These are phyloP conservation scores for Ips typographus DNA, from an alignment of 1,140 invertebrate species.

Conservation along the genomic window DNA sequence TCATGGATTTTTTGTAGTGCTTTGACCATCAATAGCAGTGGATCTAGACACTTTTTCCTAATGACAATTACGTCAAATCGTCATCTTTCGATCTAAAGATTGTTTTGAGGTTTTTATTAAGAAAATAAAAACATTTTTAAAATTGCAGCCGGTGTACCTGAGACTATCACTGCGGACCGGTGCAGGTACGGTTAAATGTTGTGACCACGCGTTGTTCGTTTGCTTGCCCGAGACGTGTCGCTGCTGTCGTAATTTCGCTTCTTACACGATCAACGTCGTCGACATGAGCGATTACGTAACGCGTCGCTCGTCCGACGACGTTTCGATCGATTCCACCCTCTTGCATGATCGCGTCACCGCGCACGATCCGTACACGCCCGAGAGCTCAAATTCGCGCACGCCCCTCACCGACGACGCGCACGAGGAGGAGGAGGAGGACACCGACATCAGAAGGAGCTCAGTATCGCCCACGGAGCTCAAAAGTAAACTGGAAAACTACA, in stretches of 20 bases:
- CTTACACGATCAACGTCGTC: constrained; percentile 54
- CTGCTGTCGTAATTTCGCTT: constrained; percentile 56
- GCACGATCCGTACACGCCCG: constrained; percentile 74
- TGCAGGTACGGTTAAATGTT: constrained; percentile 76
- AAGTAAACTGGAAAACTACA: constrained; percentile 46
- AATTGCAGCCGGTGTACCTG: constrained; percentile 76
- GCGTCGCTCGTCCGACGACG: constrained; percentile 40
- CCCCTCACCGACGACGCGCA: constrained; percentile 56
- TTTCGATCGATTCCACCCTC: constrained; percentile 51
- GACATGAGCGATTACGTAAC: constrained; percentile 45
- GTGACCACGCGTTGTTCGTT: constrained; percentile 53
- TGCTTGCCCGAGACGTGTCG: constrained; percentile 55
- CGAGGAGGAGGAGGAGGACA: constrained; percentile 26
- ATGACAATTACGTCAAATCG: no score
- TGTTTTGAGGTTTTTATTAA: no score
- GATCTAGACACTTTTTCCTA: no score
- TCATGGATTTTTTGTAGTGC: no score
- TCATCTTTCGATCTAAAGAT: no score
- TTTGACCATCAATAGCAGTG: no score
- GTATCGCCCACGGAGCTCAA: constrained; percentile 47
- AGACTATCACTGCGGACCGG: constrained; percentile 66
- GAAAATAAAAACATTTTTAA: no score
- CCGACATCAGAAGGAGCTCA: constrained; percentile 33
- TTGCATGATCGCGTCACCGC: constrained; percentile 57
- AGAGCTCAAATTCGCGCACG: constrained; percentile 73